Conservation (phyloP, 2,113 vertebrate species). For the Corydoras sp. region DNA sequence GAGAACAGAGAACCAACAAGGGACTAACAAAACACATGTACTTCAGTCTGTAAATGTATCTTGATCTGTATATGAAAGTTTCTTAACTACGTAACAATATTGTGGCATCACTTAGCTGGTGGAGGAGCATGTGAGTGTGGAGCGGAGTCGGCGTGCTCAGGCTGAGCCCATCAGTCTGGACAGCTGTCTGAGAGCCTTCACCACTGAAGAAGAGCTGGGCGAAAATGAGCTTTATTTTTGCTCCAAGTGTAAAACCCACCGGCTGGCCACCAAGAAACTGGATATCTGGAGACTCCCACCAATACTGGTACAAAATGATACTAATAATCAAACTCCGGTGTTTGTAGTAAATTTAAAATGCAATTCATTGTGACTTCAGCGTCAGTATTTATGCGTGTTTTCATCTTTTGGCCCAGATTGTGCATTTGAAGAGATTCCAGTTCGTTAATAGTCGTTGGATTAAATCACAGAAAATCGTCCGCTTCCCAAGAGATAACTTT, state of each 20-base stretch:
- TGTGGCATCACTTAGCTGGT: constrained; percentile 61
- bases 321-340: neutral
- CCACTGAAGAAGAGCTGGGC: constrained; percentile 79
- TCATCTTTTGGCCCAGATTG: constrained; percentile 59
- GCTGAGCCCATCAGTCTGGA: constrained; percentile 84
- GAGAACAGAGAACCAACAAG: too few species aligned
- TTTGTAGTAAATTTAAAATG: neutral
- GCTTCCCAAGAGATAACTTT: constrained; percentile 79
- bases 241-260: constrained; percentile 83
- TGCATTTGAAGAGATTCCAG: constrained; percentile 84
- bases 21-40: too few species aligned
- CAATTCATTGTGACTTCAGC: neutral
- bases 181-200: constrained; percentile 81
- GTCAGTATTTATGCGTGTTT: neutral
- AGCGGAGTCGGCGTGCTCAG: constrained; percentile 78
- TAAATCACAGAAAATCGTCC: constrained; percentile 87
- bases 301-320: constrained; percentile 65
- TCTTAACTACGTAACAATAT: neutral
- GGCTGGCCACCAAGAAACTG: constrained; percentile 82
- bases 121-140: constrained; percentile 80
- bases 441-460: constrained; percentile 86
- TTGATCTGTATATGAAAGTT: neutral
- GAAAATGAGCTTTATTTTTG: constrained; percentile 87
- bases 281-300: constrained; percentile 85
- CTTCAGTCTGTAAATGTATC: too few species aligned